Evolutionary conservation across 2,888 invertebrate species (phyloP), one percentile per base, ranked within the genome.

Genomic region (Palloptera scutellata): DNA sequence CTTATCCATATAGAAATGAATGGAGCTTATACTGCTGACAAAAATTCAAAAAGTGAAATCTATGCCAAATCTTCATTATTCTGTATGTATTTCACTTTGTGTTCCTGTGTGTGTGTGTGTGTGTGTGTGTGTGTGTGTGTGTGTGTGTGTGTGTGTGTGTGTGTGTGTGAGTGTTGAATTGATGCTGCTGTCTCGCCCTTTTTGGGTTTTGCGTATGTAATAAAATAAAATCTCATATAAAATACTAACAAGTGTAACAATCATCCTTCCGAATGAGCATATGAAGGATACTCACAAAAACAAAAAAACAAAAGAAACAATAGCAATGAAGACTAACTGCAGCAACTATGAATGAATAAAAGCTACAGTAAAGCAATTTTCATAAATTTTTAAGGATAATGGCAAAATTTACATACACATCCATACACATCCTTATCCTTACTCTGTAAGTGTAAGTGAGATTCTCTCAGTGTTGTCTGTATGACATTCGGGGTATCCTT

Each of bases 301-400:
- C 6, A 30, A 30, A 4, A 30, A 30, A 30, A 30, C 2, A 30
- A 30, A 30, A 30, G 30, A 48, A 48, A 48, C 48, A 48, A 48
- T n/a, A 15, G 10, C 48, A 48, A n/a, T 11, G 13, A 10, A 19
- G 11, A 42, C 11, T 3, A 12, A 9, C n/a, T 6, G 13, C 6
- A 43, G 19, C 3, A 9, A 11, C 13, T 12, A 8, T 55, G 55
- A 20, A 13, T 15, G 58, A 15, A 10, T 8, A 17, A 12, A 43
- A 15, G 58, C 17, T 13, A 19, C n/a, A 43, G 11, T 1, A 64
- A 58, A 52, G 52, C 53, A 66, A 55, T 67, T 67, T 72, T 64
- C 64, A 70, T 72, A 70, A 68, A 72, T 70, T 66, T 66, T 72
- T 69, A 64, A 72, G 30, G 61, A 67, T 66, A 61, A 69, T 69